phyloP scores from a whole-genome alignment of 2,888 invertebrate species.

The Noctua fimbriata region DNA sequence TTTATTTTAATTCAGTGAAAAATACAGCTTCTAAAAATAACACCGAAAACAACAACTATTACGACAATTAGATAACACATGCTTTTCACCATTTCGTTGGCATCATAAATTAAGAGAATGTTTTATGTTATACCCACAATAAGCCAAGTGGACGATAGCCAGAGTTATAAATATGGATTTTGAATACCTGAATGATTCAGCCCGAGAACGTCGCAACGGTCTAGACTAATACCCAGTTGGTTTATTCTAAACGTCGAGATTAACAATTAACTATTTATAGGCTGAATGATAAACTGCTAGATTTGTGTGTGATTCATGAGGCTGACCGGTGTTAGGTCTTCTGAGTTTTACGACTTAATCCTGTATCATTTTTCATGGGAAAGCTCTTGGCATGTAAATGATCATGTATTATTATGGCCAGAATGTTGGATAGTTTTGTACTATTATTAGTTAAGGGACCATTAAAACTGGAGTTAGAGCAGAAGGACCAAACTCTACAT shows the following conservation, averaged over 20 bases:
- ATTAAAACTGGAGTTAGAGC: background rate
- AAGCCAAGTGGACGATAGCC: conserved; percentile 73
- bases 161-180: conserved; percentile 74
- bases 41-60: conserved; percentile 45
- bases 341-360: conserved; percentile 57
- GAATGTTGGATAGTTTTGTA: conserved; percentile 24
- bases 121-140: conserved; percentile 62
- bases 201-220: conserved; percentile 49
- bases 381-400: conserved; percentile 45
- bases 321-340: conserved; percentile 50
- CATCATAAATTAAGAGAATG: conserved; percentile 61
- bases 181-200: conserved; percentile 65
- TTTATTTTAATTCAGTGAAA: conserved; percentile 14
- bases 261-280: conserved; percentile 69
- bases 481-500: background rate
- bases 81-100: conserved; percentile 60
- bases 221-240: conserved; percentile 63
- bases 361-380: conserved; percentile 53
- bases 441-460: conserved; percentile 10
- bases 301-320: conserved; percentile 63
- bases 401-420: conserved; percentile 34
- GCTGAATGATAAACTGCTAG: conserved; percentile 58
- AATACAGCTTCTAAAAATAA: conserved; percentile 12
- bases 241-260: conserved; percentile 66
- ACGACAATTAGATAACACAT: conserved; percentile 53